Evolutionary conservation across 2,888 invertebrate genomes (phyloP).

Genomic region (Sphaerophoria rueppellii): DNA sequence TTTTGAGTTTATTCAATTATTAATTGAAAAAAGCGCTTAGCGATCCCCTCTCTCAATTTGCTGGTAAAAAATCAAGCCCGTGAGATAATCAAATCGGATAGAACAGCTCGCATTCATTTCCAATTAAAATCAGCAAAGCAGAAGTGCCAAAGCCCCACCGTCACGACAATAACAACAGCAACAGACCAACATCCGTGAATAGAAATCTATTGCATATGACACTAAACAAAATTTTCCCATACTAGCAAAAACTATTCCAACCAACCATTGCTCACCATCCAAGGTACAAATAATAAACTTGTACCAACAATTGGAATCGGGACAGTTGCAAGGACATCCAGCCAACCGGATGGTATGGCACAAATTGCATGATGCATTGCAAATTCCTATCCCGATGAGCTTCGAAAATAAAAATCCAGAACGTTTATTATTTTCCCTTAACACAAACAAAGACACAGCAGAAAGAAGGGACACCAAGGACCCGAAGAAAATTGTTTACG

Average conservation of each 20-base stretch:
- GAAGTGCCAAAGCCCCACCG: conserved; percentile 16
- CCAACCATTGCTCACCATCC: not conserved
- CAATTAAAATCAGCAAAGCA: conserved; percentile 36
- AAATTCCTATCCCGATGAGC: conserved; percentile 33
- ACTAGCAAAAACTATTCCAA: not conserved
- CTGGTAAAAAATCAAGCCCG: not conserved
- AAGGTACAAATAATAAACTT: not conserved
- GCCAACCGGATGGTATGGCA: no score
- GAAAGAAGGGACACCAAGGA: not conserved
- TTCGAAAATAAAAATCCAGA: conserved; percentile 15
- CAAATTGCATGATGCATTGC: not conserved
- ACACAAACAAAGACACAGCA: not conserved
- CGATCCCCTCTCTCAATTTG: not conserved
- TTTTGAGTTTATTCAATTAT: no score
- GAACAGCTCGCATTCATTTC: conserved; percentile 23
- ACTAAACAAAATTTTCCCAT: conserved; percentile 18
- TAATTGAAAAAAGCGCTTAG: no score
- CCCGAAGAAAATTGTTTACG: conserved; percentile 31
- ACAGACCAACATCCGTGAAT: conserved; percentile 3
- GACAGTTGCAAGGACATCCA: not conserved
- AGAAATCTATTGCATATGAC: conserved; percentile 32
- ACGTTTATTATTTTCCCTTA: conserved; percentile 26
- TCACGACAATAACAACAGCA: not conserved
- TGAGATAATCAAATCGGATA: conserved; percentile 27
- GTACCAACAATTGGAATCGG: not conserved